These are phyloP conservation scores for Poeciliopsis infans DNA, from an alignment of 2,797 vertebrate species.

Conservation along the genomic window DNA sequence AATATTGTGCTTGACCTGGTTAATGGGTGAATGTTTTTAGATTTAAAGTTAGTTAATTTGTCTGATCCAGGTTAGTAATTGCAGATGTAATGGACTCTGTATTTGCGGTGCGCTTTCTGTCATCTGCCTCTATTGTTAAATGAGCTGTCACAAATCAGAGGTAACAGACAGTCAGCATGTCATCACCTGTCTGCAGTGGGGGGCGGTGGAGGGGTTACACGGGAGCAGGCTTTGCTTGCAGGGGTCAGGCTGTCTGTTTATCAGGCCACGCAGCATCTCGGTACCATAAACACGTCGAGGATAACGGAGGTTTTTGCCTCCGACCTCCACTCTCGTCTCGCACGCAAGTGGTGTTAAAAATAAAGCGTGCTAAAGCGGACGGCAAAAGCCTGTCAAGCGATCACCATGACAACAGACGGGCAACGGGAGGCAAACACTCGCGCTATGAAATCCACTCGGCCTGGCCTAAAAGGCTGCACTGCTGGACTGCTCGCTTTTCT, in stretches of 20 bases:
- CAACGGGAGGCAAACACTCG: constrained; percentile 49
- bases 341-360: constrained; percentile 59
- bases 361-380: constrained; percentile 73
- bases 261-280: constrained; percentile 14
- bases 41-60: neutral
- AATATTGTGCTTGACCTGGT: neutral
- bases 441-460: constrained; percentile 14
- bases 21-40: neutral
- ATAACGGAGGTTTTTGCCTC: constrained; percentile 18
- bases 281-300: neutral
- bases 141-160: neutral
- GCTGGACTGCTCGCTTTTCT: constrained; percentile 50
- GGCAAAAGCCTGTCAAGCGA: constrained; percentile 71
- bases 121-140: neutral
- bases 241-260: constrained; percentile 5
- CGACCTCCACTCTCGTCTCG: constrained; percentile 32
- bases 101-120: neutral
- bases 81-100: neutral
- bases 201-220: no score
- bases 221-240: neutral
- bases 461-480: constrained; percentile 30
- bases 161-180: neutral
- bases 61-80: neutral
- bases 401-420: constrained; percentile 72
- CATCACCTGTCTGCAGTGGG: neutral